These are phyloP conservation scores for Olivierus martensii DNA, from an alignment of 1,140 invertebrate genomes.

Conservation along the genomic window DNA sequence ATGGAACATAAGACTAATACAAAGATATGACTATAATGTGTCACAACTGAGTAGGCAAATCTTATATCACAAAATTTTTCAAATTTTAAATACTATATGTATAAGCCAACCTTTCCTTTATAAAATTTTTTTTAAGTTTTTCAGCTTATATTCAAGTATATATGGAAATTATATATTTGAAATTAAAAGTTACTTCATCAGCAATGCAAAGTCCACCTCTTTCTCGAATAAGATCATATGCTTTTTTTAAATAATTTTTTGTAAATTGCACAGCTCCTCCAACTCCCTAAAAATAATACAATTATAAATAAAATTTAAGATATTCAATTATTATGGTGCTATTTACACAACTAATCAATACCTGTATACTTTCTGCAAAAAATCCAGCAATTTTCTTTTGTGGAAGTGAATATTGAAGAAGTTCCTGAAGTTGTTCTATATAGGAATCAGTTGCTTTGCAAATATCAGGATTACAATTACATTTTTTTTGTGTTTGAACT, in stretches of 20 bases:
- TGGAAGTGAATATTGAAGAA: conserved; percentile 58
- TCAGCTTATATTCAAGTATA: too few relatives aligned
- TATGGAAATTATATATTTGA: too few relatives aligned
- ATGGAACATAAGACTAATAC: too few relatives aligned
- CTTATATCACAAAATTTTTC: too few relatives aligned
- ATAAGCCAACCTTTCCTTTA: too few relatives aligned
- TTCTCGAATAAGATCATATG: conserved; percentile 57
- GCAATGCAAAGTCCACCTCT: conserved; percentile 76
- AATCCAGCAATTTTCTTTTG: conserved; percentile 64
- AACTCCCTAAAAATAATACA: conserved; percentile 52
- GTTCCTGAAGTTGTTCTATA: conserved; percentile 61
- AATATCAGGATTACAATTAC: conserved; percentile 40
- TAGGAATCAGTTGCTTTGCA: conserved; percentile 67
- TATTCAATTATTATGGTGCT: too few relatives aligned
- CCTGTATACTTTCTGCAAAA: conserved; percentile 90
- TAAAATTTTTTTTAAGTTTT: too few relatives aligned
- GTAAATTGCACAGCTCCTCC: conserved; percentile 86
- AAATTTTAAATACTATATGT: too few relatives aligned
- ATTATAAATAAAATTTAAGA: too few relatives aligned
- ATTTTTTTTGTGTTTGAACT: conserved; percentile 50
- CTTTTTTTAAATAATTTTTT: conserved; percentile 67
- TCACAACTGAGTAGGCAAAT: too few relatives aligned
- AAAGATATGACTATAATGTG: too few relatives aligned
- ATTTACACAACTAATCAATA: too few relatives aligned
- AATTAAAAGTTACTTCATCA: conserved; percentile 55